Conservation (phyloP, 1,140 invertebrate species). For the Heliconius melpomene region DNA sequence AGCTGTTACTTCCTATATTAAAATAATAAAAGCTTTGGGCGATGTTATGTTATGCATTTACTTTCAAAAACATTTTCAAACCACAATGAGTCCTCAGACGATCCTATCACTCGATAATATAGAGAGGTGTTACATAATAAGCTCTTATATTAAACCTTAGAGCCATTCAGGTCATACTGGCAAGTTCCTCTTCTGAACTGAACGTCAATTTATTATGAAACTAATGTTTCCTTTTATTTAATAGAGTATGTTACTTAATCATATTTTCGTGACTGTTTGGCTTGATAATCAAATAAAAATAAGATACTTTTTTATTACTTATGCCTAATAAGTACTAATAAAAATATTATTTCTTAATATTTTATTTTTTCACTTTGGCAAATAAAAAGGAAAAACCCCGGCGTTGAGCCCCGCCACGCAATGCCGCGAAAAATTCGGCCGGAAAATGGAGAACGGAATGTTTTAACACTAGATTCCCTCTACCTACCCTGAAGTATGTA, state of each 20-base stretch:
- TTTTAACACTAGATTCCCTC: too few relatives aligned
- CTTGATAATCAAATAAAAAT: not conserved
- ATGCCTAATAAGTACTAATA: too few relatives aligned
- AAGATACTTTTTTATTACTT: too few relatives aligned
- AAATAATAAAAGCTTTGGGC: not conserved
- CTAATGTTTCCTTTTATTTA: not conserved
- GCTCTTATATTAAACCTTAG: slow-evolving; percentile 3
- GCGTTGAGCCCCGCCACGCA: too few relatives aligned
- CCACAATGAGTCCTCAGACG: slow-evolving; percentile 37
- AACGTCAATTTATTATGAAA: slow-evolving; percentile 13
- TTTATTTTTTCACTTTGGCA: too few relatives aligned
- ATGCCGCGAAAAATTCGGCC: too few relatives aligned
- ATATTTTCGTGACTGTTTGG: not conserved
- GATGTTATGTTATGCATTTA: slow-evolving; percentile 8
- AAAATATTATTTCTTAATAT: too few relatives aligned
- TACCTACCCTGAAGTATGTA: too few relatives aligned
- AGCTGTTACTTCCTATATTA: not conserved
- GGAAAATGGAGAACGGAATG: too few relatives aligned
- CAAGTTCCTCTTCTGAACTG: slow-evolving; percentile 12
- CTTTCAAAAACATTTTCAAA: slow-evolving; percentile 26
- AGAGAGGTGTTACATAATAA: slow-evolving; percentile 29
- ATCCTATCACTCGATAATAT: slow-evolving; percentile 47
- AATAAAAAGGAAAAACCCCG: too few relatives aligned
- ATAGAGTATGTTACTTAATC: not conserved
- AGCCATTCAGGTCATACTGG: slow-evolving; percentile 1